Evolutionary conservation across 2,888 invertebrate species (phyloP).

Genomic region (Eudemis profundana): DNA sequence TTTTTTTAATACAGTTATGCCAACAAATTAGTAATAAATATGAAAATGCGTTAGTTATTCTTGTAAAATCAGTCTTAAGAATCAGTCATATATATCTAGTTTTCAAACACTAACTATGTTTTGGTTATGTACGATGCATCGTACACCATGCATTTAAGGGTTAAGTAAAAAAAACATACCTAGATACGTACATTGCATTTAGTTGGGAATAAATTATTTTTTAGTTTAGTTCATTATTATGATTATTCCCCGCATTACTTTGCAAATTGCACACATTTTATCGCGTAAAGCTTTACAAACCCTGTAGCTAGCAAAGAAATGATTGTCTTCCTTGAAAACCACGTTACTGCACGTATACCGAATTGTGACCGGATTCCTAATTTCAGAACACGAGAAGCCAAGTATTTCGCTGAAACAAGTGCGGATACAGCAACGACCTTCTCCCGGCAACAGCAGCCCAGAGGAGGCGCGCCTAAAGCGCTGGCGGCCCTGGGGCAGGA

Average conservation of each 20-base stretch:
- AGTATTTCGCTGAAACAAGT: slow-evolving; percentile 22
- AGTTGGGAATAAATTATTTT: neutral
- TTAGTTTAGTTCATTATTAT: slow-evolving; percentile 17
- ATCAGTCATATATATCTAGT: no score
- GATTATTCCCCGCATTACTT: slow-evolving; percentile 2
- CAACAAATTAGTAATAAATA: no score
- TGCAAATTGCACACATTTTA: neutral
- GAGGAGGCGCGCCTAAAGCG: slow-evolving; percentile 4
- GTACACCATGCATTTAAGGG: no score
- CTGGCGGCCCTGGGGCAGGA: slow-evolving; percentile 12
- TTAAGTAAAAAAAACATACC: slow-evolving; percentile 6
- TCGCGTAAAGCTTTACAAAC: slow-evolving; percentile 16
- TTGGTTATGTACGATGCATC: no score
- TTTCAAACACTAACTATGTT: no score
- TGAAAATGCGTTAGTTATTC: no score
- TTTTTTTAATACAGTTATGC: no score
- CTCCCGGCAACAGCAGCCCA: neutral
- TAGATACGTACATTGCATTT: neutral
- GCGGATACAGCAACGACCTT: slow-evolving; percentile 24
- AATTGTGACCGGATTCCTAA: neutral
- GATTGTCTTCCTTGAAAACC: slow-evolving; percentile 1
- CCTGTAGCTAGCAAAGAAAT: slow-evolving; percentile 12
- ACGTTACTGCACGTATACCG: neutral
- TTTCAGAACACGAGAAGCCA: slow-evolving; percentile 33
- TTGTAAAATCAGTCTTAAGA: no score